Percentiles rank a stretch among this genome's conserved stretches.
These are phyloP conservation scores for Dicaeum eximium DNA, from an alignment of 2,113 vertebrate genomes.

Conservation along the genomic window DNA sequence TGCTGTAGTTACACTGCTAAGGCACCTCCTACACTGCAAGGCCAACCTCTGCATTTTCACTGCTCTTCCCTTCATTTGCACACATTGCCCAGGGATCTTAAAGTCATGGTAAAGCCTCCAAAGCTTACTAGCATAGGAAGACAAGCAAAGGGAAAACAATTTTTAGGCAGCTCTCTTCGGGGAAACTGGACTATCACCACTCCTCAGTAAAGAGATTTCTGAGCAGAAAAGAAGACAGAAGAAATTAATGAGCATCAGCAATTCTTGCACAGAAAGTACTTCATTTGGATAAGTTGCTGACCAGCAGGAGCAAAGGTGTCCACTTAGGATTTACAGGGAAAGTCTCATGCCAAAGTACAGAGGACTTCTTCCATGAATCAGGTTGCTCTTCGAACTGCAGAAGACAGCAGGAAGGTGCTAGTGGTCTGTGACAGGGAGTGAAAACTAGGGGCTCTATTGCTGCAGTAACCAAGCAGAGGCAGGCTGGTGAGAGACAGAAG, in stretches of 20 bases:
- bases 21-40: background rate
- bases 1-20: background rate
- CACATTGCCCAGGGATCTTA: background rate
- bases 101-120: background rate
- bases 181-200: background rate
- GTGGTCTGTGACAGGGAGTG: background rate
- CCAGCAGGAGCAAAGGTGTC: background rate
- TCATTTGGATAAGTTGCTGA: background rate
- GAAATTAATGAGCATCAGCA: background rate
- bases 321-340: background rate
- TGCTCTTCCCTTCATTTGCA: background rate
- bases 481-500: background rate
- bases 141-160: background rate
- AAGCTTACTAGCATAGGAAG: background rate
- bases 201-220: background rate
- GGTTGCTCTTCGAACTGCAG: background rate
- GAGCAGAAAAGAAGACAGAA: background rate
- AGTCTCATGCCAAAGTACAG: background rate
- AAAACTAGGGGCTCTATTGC: background rate
- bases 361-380: background rate
- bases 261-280: background rate
- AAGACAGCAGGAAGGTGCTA: background rate
- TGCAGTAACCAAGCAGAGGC: background rate
- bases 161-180: background rate
- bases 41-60: background rate